Evolutionary conservation across 2,888 invertebrate species (phyloP).

Genomic region (Cheiracanthium punctorium): DNA sequence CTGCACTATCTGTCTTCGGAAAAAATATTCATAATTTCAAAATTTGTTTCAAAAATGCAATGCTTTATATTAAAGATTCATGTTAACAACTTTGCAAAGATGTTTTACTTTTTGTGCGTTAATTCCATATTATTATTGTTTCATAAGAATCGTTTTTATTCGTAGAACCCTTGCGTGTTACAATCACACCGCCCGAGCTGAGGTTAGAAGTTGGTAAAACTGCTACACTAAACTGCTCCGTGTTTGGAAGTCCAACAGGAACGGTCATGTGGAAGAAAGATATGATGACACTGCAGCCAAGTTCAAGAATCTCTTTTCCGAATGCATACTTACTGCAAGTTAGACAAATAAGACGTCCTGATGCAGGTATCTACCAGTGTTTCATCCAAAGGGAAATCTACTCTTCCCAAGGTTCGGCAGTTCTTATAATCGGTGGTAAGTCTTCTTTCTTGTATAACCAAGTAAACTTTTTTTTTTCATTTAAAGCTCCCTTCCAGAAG

Average conservation of each 20-base stretch:
- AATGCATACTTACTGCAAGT: constrained; percentile 60
- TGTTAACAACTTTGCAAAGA: no score
- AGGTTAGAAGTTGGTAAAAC: constrained; percentile 66
- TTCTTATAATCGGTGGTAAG: constrained; percentile 69
- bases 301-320: constrained; percentile 48
- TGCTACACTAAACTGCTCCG: constrained; percentile 66
- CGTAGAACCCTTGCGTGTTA: constrained; percentile 44
- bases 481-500: no score
- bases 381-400: constrained; percentile 69
- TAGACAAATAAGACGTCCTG: constrained; percentile 53
- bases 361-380: constrained; percentile 70
- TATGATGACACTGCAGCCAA: constrained; percentile 41
- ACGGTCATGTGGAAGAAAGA: constrained; percentile 67
- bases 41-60: no score
- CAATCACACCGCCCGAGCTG: constrained; percentile 40
- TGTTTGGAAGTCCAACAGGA: constrained; percentile 56
- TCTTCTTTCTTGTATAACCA: no score
- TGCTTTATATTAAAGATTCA: no score
- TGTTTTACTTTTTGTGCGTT: not conserved
- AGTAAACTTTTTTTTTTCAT: no score
- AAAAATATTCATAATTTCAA: no score
- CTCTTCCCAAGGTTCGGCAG: constrained; percentile 67
- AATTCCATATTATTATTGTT: constrained; percentile 6
- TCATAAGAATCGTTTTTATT: no score
- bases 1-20: no score